Conservation (phyloP, 2,888 invertebrate genomes). For the Dorcus hopei region DNA sequence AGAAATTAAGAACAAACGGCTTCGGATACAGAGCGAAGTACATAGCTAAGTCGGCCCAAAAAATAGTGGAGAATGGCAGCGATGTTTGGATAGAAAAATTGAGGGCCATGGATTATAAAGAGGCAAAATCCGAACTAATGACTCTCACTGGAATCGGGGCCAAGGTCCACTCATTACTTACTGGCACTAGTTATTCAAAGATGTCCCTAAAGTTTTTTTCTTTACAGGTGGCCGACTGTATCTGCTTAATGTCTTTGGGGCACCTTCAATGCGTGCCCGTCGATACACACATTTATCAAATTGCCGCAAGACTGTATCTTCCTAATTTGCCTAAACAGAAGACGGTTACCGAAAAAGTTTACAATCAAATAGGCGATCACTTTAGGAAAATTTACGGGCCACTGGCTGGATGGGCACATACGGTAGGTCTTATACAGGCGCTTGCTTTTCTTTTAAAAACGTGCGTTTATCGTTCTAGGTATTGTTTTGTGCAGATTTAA, state of each 20-base stretch:
- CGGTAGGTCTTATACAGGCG: conserved; percentile 55
- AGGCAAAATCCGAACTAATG: conserved; percentile 72
- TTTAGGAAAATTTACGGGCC: conserved; percentile 80
- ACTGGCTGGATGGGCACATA: conserved; percentile 93
- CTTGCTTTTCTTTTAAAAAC: neutral
- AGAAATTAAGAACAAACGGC: conserved; percentile 66
- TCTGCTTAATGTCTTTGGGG: conserved; percentile 92
- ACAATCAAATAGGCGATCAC: conserved; percentile 80
- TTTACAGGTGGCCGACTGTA: conserved; percentile 89
- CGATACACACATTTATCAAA: conserved; percentile 94
- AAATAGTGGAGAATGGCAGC: conserved; percentile 68
- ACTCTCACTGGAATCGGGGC: conserved; percentile 87
- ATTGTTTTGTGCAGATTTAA: conserved; percentile 76
- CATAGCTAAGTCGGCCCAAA: conserved; percentile 70
- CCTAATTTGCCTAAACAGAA: conserved; percentile 73
- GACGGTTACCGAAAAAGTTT: conserved; percentile 76
- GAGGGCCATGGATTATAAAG: conserved; percentile 64
- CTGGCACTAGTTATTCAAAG: neutral
- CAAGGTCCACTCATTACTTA: conserved; percentile 60
- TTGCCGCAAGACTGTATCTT: conserved; percentile 77
- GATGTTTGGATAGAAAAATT: conserved; percentile 70
- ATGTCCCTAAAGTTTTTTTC: neutral
- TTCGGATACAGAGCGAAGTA: conserved; percentile 89
- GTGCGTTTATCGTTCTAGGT: conserved; percentile 54
- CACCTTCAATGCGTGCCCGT: conserved; percentile 88